A percentile compares a stretch with the other conserved stretches of the same genome.
Evolutionary conservation across 2,888 invertebrate genomes (phyloP).

Genomic region (Ypsolopha sequella): DNA sequence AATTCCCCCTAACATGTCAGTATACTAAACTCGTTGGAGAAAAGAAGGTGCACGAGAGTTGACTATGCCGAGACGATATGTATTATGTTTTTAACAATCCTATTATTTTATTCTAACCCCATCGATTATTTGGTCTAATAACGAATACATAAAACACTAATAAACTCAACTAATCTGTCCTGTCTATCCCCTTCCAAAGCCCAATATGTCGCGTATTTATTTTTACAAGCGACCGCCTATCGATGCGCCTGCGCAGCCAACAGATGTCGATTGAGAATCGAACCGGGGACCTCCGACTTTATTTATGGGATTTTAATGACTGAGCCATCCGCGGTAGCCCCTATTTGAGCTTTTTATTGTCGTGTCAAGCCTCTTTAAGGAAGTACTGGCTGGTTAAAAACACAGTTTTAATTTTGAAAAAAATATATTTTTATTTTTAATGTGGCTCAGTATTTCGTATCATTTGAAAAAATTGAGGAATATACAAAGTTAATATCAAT

Average conservation of each 20-base stretch:
- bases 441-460: neutral
- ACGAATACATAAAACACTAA: no score
- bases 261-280: slow-evolving; percentile 47
- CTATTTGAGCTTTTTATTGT: slow-evolving; percentile 13
- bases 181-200: neutral
- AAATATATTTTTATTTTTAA: no score
- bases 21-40: no score
- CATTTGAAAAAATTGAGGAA: neutral
- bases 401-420: no score
- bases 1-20: no score
- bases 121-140: no score
- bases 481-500: no score
- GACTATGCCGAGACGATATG: no score
- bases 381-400: slow-evolving; percentile 13
- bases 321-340: slow-evolving; percentile 24
- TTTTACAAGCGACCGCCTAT: slow-evolving; percentile 34
- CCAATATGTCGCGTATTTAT: slow-evolving; percentile 21
- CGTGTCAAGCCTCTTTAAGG: slow-evolving; percentile 4
- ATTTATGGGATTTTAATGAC: slow-evolving; percentile 66
- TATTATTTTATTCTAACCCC: no score
- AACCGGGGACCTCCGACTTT: slow-evolving; percentile 31
- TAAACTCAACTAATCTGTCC: neutral
- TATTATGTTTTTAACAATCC: no score
- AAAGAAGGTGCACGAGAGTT: no score
- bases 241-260: slow-evolving; percentile 21